Percentiles rank a stretch among this genome's conserved stretches.
phyloP scores from a whole-genome alignment of 2,113 vertebrate genomes.

The Zosterops japonicus region DNA sequence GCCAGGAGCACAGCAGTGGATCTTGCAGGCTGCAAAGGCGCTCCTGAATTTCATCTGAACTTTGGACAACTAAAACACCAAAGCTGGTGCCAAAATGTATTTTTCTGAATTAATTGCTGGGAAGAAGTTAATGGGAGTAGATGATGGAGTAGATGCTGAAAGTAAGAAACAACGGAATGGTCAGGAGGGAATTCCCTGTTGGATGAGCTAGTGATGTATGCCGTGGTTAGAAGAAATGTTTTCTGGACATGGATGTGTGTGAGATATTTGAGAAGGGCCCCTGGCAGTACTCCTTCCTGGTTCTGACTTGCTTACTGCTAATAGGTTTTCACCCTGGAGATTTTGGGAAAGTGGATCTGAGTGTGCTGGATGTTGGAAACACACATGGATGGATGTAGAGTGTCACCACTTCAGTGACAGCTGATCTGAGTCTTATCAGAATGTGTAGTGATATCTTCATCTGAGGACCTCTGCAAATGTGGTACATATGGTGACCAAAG shows the following conservation, averaged over 20 bases:
- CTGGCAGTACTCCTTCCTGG: background rate
- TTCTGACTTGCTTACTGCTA: background rate
- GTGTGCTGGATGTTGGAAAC: background rate
- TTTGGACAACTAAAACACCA: background rate
- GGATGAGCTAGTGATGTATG: background rate
- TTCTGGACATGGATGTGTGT: background rate
- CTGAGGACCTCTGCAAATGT: background rate
- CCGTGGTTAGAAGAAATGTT: background rate
- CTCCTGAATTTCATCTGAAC: background rate
- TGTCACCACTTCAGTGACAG: background rate
- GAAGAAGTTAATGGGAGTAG: background rate
- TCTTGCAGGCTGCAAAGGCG: background rate
- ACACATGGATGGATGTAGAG: accelerated
- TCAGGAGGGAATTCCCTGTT: background rate
- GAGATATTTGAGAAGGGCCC: background rate
- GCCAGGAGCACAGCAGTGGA: background rate
- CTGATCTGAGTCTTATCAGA: background rate
- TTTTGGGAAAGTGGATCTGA: background rate
- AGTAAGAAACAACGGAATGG: background rate
- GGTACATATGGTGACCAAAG: background rate
- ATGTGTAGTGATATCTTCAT: background rate
- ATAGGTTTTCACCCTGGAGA: background rate
- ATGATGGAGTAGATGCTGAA: background rate
- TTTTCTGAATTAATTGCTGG: background rate
- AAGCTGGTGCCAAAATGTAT: background rate